Conservation (phyloP, 2,888 invertebrate genomes). For the Pseudococcus viburni region DNA sequence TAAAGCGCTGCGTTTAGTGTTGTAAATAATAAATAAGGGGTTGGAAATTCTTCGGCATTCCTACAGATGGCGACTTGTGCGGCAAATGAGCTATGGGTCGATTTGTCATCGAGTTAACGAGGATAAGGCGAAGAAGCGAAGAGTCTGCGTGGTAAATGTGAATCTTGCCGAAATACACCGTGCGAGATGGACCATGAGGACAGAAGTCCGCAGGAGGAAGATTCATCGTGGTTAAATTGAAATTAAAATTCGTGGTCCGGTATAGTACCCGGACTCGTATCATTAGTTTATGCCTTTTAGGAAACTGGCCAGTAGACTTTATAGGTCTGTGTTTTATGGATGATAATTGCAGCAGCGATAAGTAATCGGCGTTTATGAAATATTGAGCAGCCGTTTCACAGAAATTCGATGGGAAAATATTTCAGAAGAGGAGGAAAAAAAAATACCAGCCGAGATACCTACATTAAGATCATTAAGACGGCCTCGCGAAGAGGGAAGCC, state of each 20-base stretch:
- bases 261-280: not conserved
- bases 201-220: not conserved
- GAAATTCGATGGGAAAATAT: conserved; percentile 47
- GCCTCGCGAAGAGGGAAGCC: not conserved
- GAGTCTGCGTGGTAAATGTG: not conserved
- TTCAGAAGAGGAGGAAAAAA: not conserved
- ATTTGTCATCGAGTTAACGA: conserved; percentile 1
- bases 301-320: not conserved
- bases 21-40: conserved; percentile 47
- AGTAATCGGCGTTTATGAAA: conserved; percentile 47
- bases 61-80: conserved; percentile 37
- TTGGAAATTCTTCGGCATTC: conserved; percentile 26
- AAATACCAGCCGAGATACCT: not conserved
- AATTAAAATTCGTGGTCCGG: not conserved
- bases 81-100: not conserved
- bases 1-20: conserved; percentile 49
- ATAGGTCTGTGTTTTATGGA: too few relatives aligned
- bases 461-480: conserved; percentile 13
- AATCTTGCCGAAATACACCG: not conserved
- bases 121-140: not conserved
- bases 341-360: not conserved
- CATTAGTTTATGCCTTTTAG: conserved; percentile 33
- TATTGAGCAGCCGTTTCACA: not conserved
- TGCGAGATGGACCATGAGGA: too few relatives aligned
- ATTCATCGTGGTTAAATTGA: not conserved